A percentile compares a stretch with the other conserved stretches of the same genome.
These are phyloP conservation scores for Cardiocondyla obscurior DNA, from an alignment of 1,140 invertebrate genomes.

Conservation along the genomic window DNA sequence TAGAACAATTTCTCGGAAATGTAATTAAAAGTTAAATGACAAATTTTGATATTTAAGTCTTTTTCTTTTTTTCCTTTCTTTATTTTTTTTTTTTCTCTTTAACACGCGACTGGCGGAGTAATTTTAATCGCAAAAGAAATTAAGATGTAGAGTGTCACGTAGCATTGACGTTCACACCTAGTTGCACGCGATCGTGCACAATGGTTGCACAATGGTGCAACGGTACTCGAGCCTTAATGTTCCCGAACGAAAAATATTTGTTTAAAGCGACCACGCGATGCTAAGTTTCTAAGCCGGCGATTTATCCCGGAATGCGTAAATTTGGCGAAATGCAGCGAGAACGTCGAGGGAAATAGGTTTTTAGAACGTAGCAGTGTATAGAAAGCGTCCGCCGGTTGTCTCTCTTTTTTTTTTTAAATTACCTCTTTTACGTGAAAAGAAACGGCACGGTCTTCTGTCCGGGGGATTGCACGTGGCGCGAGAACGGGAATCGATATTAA, in stretches of 20 bases:
- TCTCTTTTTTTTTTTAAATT: too few species aligned
- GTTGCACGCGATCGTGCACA: not conserved
- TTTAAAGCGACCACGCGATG: constrained; percentile 12
- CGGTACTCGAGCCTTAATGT: constrained; percentile 39
- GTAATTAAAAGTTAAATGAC: not conserved
- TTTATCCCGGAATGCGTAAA: constrained; percentile 48
- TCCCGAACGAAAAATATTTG: constrained; percentile 22
- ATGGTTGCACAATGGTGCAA: too few species aligned
- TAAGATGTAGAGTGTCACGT: not conserved
- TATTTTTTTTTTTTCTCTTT: too few species aligned
- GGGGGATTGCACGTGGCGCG: not conserved
- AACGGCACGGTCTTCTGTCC: not conserved
- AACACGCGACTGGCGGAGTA: not conserved
- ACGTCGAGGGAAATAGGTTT: constrained; percentile 38
- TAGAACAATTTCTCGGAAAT: not conserved
- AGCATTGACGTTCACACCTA: constrained; percentile 12
- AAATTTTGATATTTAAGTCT: too few species aligned
- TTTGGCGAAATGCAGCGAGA: constrained; percentile 36
- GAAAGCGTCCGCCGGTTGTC: constrained; percentile 17
- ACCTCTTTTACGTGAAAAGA: not conserved
- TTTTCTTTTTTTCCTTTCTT: too few species aligned
- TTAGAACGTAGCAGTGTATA: constrained; percentile 38
- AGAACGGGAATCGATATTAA: too few species aligned
- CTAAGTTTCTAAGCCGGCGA: constrained; percentile 42
- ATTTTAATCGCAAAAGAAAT: not conserved